Evolutionary conservation across 2,888 invertebrate genomes (phyloP).

Genomic region (Tortricodes alternella): DNA sequence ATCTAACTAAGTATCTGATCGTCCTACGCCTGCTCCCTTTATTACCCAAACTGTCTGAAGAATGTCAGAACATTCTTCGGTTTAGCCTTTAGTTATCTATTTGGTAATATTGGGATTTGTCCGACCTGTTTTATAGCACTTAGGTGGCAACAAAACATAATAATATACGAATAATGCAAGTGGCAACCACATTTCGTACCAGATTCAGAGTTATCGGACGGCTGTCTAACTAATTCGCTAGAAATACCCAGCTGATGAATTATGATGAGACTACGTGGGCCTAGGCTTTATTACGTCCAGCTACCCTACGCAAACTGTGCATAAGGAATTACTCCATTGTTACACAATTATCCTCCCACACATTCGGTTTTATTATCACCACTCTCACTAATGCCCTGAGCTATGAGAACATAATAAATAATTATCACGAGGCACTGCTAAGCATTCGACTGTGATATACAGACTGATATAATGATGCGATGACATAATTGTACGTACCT

Average conservation of each 20-base stretch:
- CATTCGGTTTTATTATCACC: constrained; percentile 19
- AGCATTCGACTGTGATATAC: constrained; percentile 24
- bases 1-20: no score
- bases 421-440: constrained; percentile 10
- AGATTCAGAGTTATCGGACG: no score
- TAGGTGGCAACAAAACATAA: no score
- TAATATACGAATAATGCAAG: no score
- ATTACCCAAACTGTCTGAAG: no score
- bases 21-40: no score
- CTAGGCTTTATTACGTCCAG: not conserved
- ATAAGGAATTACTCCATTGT: constrained; percentile 19
- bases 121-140: no score
- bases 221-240: no score
- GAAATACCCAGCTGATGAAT: not conserved
- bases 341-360: constrained; percentile 24
- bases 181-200: no score
- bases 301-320: constrained; percentile 21
- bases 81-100: no score
- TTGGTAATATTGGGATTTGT: no score
- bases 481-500: constrained; percentile 28
- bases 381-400: constrained; percentile 22
- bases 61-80: no score
- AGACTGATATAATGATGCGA: constrained; percentile 22
- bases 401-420: constrained; percentile 22
- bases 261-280: not conserved